These are phyloP conservation scores for Sitobion miscanthi DNA, from an alignment of 1,140 invertebrate genomes.

Conservation along the genomic window DNA sequence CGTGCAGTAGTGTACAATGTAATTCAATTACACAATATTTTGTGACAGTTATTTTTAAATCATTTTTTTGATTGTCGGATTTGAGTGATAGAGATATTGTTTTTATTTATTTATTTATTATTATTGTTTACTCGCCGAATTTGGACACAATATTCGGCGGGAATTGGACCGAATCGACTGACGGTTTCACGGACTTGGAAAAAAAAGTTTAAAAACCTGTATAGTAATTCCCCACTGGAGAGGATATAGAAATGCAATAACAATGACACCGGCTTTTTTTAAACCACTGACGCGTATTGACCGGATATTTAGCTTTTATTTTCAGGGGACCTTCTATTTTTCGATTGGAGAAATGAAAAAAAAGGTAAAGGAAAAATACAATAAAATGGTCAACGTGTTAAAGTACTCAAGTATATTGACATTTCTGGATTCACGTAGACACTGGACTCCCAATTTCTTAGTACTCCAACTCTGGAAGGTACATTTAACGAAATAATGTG, in stretches of 20 bases:
- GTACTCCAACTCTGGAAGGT: background rate
- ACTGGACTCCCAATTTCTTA: background rate
- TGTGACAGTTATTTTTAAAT: no score
- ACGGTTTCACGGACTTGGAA: background rate
- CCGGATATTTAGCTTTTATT: slow-evolving; percentile 52
- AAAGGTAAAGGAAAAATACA: slow-evolving; percentile 32
- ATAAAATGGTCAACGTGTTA: slow-evolving; percentile 33
- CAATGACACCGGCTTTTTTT: slow-evolving; percentile 40
- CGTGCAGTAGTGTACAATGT: background rate
- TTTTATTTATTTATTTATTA: background rate
- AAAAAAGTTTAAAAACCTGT: slow-evolving; percentile 33
- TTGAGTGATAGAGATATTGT: background rate
- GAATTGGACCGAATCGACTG: slow-evolving; percentile 15
- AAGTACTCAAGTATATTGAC: slow-evolving; percentile 36
- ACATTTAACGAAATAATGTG: background rate
- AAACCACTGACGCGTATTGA: slow-evolving; percentile 40
- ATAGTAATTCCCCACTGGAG: slow-evolving; percentile 20
- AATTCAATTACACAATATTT: background rate
- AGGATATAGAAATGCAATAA: slow-evolving; percentile 38
- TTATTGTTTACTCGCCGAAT: background rate
- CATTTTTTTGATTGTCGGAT: background rate
- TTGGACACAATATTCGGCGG: background rate
- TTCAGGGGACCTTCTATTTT: background rate
- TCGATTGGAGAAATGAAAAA: slow-evolving; percentile 22
- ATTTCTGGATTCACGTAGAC: background rate